Percentiles rank a stretch among this genome's conserved stretches.
Conservation (phyloP, 2,888 invertebrate species). For the Ctena decussata region DNA sequence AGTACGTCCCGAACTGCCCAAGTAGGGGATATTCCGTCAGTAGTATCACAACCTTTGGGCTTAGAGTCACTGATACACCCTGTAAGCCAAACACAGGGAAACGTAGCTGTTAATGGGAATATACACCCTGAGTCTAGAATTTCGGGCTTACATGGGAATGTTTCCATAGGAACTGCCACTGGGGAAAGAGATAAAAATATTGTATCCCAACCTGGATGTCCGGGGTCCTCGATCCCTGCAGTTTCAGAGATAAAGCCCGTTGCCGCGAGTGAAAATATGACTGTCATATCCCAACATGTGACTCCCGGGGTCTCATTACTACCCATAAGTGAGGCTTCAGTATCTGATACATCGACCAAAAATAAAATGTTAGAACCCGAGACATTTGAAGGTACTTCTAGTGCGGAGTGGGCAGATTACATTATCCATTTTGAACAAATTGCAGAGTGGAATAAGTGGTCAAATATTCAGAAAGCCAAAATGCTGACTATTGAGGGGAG, state of each 20-base stretch:
- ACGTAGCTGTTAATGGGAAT: too few species aligned
- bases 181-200: neutral
- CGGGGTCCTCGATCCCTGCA: neutral
- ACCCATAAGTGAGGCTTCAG: neutral
- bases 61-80: too few species aligned
- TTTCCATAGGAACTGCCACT: neutral
- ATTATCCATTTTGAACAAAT: conserved; percentile 39
- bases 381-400: conserved; percentile 24
- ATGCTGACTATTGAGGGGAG: conserved; percentile 24
- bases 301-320: neutral
- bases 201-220: neutral
- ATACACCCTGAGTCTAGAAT: too few species aligned
- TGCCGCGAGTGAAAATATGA: neutral
- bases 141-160: too few species aligned
- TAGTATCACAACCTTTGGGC: too few species aligned
- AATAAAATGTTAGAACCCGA: conserved; percentile 4
- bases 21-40: too few species aligned
- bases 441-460: conserved; percentile 35
- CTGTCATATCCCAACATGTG: too few species aligned
- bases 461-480: conserved; percentile 13
- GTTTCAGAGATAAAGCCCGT: neutral
- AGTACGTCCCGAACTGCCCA: too few species aligned
- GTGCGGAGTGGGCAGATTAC: conserved; percentile 21
- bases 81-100: too few species aligned
- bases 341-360: neutral